Evolutionary conservation across 2,797 vertebrate species (phyloP), one percentile per base, ranked within the genome.

Genomic region (Pyrocephalus nanus): DNA sequence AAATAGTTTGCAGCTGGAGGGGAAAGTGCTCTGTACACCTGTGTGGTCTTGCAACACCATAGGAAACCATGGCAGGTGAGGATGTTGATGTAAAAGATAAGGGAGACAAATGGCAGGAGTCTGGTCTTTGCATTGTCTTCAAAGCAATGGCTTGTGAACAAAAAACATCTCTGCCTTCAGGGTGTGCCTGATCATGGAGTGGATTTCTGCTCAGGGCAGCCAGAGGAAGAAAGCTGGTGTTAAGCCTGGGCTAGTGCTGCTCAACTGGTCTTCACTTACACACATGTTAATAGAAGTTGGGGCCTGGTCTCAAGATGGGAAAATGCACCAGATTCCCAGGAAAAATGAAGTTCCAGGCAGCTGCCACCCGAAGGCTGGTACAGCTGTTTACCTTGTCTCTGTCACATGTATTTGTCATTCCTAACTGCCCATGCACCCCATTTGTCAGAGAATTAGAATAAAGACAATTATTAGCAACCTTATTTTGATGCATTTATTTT

Each of bases 241-340:
- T 11, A 34, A 71, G 42, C 18, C 25, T 9, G 26, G 29, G 4
- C 66, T 18, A 3, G 43, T 14, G 25, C 71, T 72, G 58, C 67
- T 75, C 74, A 58, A 21, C 27, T 25, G 42, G 26, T 20, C 23
- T 15, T 17, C 48, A 29, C 26, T 62, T 32, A 57, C 13, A 58
- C 2, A 57, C 3, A 1, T 5, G 12, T 51, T 57, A 25, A 54
- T 4, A 5, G 3, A 40, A 34, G 3, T 0, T 8, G 4, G 34
- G 15, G 17, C 7, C 36, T 36, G 4, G 9, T 27, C 34, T 66
- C 30, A 58, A 23, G 23, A 14, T 10, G 40, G n/a, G 48, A 71
- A 88, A 62, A 79, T 8, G 12, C 19, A 83, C 17, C 42, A 47
- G 21, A 71, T 38, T 38, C 42, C 30, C 72, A 80, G 29, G 40